These are phyloP conservation scores for Gracilinanus agilis DNA, from an alignment of 2,113 vertebrate species.

Conservation along the genomic window DNA sequence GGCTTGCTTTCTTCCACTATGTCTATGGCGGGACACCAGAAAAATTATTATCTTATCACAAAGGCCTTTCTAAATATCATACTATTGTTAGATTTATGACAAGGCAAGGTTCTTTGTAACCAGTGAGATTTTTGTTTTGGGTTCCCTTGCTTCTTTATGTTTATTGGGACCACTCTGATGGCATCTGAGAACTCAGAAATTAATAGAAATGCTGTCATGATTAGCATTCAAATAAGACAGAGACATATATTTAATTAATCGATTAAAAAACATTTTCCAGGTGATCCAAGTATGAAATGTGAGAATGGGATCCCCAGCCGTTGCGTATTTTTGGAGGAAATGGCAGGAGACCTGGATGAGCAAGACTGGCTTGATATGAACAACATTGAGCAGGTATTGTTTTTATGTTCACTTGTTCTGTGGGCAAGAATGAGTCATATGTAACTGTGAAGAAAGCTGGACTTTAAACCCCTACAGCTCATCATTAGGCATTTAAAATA, in stretches of 20 bases:
- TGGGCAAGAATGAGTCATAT: background rate
- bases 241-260: slow-evolving; percentile 47
- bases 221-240: slow-evolving; percentile 17
- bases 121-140: background rate
- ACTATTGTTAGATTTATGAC: slow-evolving; percentile 20
- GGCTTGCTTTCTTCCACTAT: slow-evolving; percentile 1
- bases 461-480: slow-evolving; percentile 1
- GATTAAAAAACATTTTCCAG: slow-evolving; percentile 79
- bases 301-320: slow-evolving; percentile 96
- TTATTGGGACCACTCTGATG: slow-evolving; percentile 45
- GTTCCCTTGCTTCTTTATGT: background rate
- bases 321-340: slow-evolving; percentile 96
- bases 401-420: background rate
- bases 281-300: slow-evolving; percentile 94
- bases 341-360: slow-evolving; percentile 95
- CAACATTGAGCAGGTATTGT: slow-evolving; percentile 94
- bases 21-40: slow-evolving; percentile 17
- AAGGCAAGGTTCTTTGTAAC: background rate
- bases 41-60: slow-evolving; percentile 3
- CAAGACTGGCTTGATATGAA: slow-evolving; percentile 99
- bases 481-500: slow-evolving; percentile 17
- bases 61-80: slow-evolving; percentile 38
- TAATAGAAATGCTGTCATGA: slow-evolving; percentile 26
- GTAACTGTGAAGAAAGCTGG: background rate
- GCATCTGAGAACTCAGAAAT: slow-evolving; percentile 25